Base-by-base conservation (phyloP, 92 coral and sea anemone species). In the Nematostella vectensis region DNA sequence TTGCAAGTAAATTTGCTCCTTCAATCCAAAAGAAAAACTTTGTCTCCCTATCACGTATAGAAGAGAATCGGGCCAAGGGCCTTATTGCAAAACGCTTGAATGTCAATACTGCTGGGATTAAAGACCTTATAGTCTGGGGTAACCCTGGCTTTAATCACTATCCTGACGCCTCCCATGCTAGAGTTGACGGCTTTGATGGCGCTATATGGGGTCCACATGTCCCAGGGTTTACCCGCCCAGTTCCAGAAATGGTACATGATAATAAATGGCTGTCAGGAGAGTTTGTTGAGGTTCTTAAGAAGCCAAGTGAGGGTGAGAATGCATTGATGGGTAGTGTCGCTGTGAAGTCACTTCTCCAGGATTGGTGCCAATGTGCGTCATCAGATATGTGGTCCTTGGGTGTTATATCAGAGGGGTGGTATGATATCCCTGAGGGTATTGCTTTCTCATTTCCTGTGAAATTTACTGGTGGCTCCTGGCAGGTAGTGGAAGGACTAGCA, bases 181-280 rank as follows among this genome's bases (percentile, higher is more conserved):
- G 83, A 59, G 96, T 87, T 2, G 75, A 82, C 58, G 98, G 98
- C 1, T 91, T 74, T 59, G 96, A 91, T 69, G 98, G 98, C 2
- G 98, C 98, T 16, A 91, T 91, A 22, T 91, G 98, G 96, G 96
- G 96, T 16, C 96, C 98, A 47, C 98, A 91, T 59, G 59, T 89
- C 15, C 79, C 82, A 27, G 86, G 87, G n/a, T 89, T 89, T 47
- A 80, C 94, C 29, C 70, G 88, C 6, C 63, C 89, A 28, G 91
- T 91, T 15, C 82, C 86, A 48, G 96, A 91, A 61, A 91, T 91
- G 98, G 83, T 82, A 28, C 95, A 86, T 61, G 96, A 91, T 74
- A 74, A 91, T n/a, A 86, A 91, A 30, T 91, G 98, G 98, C 52
- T 91, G 31, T 58, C 79, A 3, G 79, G 83, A 4, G 93, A 86